Conservation (phyloP, 1,140 invertebrate species). For the Lerema accius region DNA sequence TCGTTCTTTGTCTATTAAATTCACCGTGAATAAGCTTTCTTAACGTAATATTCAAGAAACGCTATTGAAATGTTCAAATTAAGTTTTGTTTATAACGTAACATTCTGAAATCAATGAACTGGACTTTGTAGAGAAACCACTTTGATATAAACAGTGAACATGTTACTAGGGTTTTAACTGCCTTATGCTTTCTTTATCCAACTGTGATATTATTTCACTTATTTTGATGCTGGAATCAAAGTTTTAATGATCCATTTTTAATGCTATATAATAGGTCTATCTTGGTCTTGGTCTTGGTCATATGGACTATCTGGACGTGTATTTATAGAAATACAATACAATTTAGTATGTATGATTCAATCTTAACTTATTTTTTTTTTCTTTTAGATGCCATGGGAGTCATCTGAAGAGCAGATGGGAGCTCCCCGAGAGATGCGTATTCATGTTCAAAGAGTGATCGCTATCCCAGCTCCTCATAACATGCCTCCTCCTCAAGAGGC, state of each 20-base stretch:
- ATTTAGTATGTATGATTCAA: conserved; percentile 1
- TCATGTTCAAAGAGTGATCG: conserved; percentile 78
- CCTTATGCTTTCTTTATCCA: too few relatives aligned
- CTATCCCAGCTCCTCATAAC: conserved; percentile 68
- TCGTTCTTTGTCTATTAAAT: not conserved
- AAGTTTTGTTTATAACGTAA: too few relatives aligned
- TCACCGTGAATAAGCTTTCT: not conserved
- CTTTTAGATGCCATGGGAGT: conserved; percentile 75
- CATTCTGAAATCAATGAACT: not conserved
- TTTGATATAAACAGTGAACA: too few relatives aligned
- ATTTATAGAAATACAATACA: too few relatives aligned
- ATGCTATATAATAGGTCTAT: too few relatives aligned
- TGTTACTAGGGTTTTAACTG: too few relatives aligned
- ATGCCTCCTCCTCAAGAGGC: conserved; percentile 59
- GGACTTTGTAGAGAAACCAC: too few relatives aligned
- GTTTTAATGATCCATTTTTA: too few relatives aligned
- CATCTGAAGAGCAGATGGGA: conserved; percentile 70
- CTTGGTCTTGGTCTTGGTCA: too few relatives aligned
- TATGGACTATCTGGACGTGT: too few relatives aligned
- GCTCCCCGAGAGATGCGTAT: conserved; percentile 78
- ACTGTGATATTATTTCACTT: too few relatives aligned
- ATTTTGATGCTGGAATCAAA: too few relatives aligned
- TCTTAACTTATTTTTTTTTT: conserved; percentile 16
- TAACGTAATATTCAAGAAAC: not conserved
- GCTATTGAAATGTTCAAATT: not conserved